Percentiles rank a stretch among this genome's conserved stretches.
phyloP scores from a whole-genome alignment of 2,113 vertebrate genomes.

The Noturus placidus region DNA sequence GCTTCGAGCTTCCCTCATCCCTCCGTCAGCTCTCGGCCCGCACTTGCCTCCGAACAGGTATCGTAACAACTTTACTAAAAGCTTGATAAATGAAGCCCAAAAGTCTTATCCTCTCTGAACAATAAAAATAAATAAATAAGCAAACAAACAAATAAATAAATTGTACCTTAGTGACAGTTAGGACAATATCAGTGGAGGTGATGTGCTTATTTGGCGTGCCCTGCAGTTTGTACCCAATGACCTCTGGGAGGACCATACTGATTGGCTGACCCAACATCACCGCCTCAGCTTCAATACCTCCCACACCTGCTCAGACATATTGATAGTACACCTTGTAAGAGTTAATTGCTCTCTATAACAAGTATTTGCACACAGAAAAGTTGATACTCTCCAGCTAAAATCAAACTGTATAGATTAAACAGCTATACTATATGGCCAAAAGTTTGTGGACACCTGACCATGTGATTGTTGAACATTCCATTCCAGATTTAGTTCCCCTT shows the following conservation, averaged over 20 bases:
- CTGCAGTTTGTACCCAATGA: slow-evolving; percentile 86
- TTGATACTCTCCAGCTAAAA: background rate
- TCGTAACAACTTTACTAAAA: background rate
- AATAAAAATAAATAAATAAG: background rate
- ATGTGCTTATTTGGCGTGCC: slow-evolving; percentile 82
- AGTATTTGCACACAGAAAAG: background rate
- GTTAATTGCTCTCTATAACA: background rate
- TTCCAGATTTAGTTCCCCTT: background rate
- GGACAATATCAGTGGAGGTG: slow-evolving; percentile 97
- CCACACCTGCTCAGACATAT: slow-evolving; percentile 79
- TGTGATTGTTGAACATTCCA: background rate
- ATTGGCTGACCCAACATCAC: slow-evolving; percentile 99
- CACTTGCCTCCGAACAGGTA: too few relatives aligned
- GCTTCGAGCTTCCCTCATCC: too few relatives aligned
- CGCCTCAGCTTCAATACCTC: slow-evolving; percentile 96
- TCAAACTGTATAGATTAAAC: background rate
- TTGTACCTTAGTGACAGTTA: slow-evolving; percentile 93
- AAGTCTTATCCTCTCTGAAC: background rate
- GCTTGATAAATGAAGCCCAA: background rate
- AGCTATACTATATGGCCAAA: background rate
- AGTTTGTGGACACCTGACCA: background rate
- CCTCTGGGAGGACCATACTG: slow-evolving; percentile 96
- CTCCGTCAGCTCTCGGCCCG: too few relatives aligned
- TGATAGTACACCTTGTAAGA: background rate
- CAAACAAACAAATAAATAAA: background rate